Percentiles rank a stretch among this genome's conserved stretches.
These are phyloP conservation scores for Tenualosa thibaudeaui DNA, from an alignment of 2,797 vertebrate genomes.

Conservation along the genomic window DNA sequence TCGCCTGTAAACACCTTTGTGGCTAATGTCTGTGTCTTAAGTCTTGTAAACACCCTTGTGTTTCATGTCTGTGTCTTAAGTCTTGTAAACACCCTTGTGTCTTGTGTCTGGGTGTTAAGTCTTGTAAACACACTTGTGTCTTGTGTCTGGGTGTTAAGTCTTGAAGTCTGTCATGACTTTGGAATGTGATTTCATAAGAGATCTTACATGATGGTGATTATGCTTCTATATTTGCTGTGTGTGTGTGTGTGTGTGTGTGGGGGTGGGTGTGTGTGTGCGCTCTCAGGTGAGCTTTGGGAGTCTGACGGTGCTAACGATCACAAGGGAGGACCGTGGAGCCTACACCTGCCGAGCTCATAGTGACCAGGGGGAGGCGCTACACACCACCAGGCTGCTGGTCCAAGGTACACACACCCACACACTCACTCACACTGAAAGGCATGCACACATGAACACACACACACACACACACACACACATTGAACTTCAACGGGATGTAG, in stretches of 20 bases:
- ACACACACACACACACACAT: not conserved
- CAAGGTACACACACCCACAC: slow-evolving; percentile 80
- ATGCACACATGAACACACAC: not conserved
- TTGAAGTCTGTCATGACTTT: no score
- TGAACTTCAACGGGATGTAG: no score
- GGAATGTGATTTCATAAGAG: not conserved
- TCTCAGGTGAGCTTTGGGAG: slow-evolving; percentile 88
- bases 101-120: no score
- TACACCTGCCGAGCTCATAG: slow-evolving; percentile 96
- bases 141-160: no score
- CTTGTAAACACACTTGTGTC: no score
- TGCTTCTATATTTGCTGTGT: not conserved
- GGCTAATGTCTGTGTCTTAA: no score
- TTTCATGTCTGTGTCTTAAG: not conserved
- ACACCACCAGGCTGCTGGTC: slow-evolving; percentile 94
- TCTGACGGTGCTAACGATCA: slow-evolving; percentile 87
- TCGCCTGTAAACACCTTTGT: no score
- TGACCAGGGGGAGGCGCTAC: slow-evolving; percentile 95
- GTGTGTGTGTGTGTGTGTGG: not conserved
- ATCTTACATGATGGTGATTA: not conserved
- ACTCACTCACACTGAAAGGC: not conserved
- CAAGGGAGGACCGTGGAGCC: slow-evolving; percentile 91
- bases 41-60: not conserved
- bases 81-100: no score
- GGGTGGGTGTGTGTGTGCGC: slow-evolving; percentile 10